Evolutionary conservation across 1,140 invertebrate genomes (phyloP), one percentile per base, ranked within the genome.

Genomic region (Chlorops oryzae): DNA sequence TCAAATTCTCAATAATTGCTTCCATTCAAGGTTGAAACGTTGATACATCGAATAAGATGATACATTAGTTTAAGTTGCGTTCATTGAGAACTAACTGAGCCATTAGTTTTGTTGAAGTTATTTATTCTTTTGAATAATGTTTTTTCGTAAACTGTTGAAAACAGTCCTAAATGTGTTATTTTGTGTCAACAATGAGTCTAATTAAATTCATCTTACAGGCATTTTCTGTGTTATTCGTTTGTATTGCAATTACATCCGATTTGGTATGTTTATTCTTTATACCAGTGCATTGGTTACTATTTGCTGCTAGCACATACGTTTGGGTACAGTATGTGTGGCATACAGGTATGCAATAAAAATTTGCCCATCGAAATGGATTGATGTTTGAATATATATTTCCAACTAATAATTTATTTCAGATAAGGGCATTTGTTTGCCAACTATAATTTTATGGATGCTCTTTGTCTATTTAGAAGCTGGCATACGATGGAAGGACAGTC

Each of bases 311-410:
- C 77, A 97, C 93, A 60, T 98, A 98, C 75, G 93, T 98, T 50
- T 98, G 95, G 95, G 90, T 98, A 61, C 95, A 98, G 76, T 97
- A 95, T 77, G 90, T 96, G 55, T 97, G 95, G 92, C 92, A 96
- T 75, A 95, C 93, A 84, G 92, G 92, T 92, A 77, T 21, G 53
- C 42, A 17, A 9, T 12, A 22, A 48, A 13, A 17, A 23, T 24
- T 17, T 32, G 5, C 23, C 6, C 15, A 15, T 7, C n/a, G n/a
- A n/a, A n/a, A n/a, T n/a, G n/a, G n/a, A n/a, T n/a, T n/a, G n/a
- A 49, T 46, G 12, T 20, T 48, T 15, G 9, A 9, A n/a, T n/a
- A n/a, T n/a, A n/a, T n/a, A n/a, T n/a, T n/a, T n/a, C n/a, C n/a
- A 39, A 39, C 6, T 39, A 39, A 13, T 6, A 39, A 45, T 27